Evolutionary conservation across 1,140 invertebrate genomes (phyloP).

Genomic region (Bombus fervidus): DNA sequence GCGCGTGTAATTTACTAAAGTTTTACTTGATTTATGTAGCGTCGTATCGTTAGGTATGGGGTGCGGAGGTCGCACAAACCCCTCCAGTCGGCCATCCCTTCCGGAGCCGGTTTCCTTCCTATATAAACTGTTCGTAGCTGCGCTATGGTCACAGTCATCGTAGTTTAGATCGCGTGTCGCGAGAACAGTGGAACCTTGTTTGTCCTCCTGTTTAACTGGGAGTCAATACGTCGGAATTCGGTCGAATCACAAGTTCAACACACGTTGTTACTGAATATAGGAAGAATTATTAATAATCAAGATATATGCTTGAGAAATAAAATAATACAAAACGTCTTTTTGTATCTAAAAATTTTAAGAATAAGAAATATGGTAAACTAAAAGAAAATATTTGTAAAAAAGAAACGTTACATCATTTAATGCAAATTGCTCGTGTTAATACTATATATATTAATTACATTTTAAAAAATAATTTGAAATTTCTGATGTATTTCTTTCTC

Average conservation of each 20-base stretch:
- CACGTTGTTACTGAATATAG: neutral
- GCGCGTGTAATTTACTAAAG: slow-evolving; percentile 42
- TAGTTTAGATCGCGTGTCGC: slow-evolving; percentile 77
- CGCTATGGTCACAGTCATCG: slow-evolving; percentile 77
- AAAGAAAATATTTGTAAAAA: neutral
- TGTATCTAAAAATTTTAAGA: neutral
- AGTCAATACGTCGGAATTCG: slow-evolving; percentile 72
- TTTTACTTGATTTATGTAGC: slow-evolving; percentile 63
- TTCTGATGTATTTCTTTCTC: no score
- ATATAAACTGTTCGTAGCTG: slow-evolving; percentile 76
- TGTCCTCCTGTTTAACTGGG: slow-evolving; percentile 66
- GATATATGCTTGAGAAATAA: neutral
- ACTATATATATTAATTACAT: neutral
- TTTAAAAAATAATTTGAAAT: neutral
- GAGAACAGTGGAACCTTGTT: slow-evolving; percentile 65
- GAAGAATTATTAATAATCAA: neutral
- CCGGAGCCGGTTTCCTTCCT: slow-evolving; percentile 61
- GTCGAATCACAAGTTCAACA: slow-evolving; percentile 20
- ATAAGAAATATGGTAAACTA: no score
- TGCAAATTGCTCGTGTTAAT: neutral
- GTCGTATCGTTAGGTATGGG: slow-evolving; percentile 63
- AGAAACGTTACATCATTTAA: neutral
- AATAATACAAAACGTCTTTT: neutral
- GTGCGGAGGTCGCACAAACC: slow-evolving; percentile 61
- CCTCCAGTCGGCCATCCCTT: slow-evolving; percentile 56